Conservation (phyloP, 2,888 invertebrate genomes). For the Aradus depressus region DNA sequence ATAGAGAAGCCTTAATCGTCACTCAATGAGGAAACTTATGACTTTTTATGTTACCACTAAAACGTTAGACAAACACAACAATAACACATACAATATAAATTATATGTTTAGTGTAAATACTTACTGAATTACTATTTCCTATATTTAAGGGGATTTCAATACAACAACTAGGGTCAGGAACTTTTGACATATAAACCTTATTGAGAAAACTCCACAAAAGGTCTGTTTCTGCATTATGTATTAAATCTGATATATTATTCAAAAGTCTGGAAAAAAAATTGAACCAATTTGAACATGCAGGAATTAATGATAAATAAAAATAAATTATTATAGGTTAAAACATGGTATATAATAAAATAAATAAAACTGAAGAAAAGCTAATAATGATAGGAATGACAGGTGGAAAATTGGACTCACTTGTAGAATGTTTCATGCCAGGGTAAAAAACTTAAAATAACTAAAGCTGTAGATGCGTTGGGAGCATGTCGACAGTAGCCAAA, state of each 20-base stretch:
- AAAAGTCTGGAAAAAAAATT: constrained; percentile 49
- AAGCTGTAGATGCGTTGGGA: constrained; percentile 73
- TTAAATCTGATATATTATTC: constrained; percentile 68
- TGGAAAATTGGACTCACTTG: constrained; percentile 48
- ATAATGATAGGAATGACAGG: neutral
- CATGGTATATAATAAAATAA: neutral
- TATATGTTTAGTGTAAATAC: neutral
- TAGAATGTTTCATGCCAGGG: constrained; percentile 97
- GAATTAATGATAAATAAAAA: neutral
- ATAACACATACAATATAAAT: constrained; percentile 15
- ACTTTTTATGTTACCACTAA: neutral
- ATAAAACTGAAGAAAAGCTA: neutral
- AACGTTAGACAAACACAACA: neutral
- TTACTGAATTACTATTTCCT: constrained; percentile 36
- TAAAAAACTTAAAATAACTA: constrained; percentile 75
- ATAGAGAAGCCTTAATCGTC: neutral
- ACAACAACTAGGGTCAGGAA: constrained; percentile 57
- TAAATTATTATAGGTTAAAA: neutral
- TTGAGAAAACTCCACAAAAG: constrained; percentile 52
- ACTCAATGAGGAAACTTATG: neutral
- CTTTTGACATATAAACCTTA: constrained; percentile 52
- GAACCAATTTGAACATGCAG: neutral
- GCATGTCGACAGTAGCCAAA: constrained; percentile 96
- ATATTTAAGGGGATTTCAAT: constrained; percentile 49
- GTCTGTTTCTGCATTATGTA: constrained; percentile 47